Evolutionary conservation across 2,888 invertebrate genomes (phyloP).

Genomic region (Orthosia gracilis): DNA sequence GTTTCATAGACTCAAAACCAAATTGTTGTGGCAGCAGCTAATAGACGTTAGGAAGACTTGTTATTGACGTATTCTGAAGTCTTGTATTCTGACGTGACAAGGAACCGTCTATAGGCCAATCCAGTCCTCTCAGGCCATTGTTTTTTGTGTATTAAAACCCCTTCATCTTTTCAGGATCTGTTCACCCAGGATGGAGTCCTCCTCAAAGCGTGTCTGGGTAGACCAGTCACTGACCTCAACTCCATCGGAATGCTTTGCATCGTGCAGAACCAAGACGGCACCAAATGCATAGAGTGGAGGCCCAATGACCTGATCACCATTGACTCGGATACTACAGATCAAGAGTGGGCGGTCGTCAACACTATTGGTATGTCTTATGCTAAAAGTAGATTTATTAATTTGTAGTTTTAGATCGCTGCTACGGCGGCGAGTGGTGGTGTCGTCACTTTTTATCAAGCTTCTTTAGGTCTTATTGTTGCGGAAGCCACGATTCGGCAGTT

Average conservation of each 20-base stretch:
- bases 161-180: conserved; percentile 90
- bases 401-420: conserved; percentile 27
- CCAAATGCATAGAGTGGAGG: conserved; percentile 95
- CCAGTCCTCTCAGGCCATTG: too few species aligned
- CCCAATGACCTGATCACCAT: conserved; percentile 95
- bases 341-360: conserved; percentile 96
- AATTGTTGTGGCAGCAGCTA: neutral
- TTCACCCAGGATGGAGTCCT: conserved; percentile 96
- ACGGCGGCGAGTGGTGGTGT: conserved; percentile 39
- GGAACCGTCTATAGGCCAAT: too few species aligned
- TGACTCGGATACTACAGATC: conserved; percentile 94
- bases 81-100: too few species aligned
- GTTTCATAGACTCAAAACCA: neutral
- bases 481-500: conserved; percentile 5
- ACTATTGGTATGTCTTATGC: conserved; percentile 89
- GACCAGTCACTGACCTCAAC: conserved; percentile 92
- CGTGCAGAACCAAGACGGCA: conserved; percentile 91
- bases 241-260: conserved; percentile 93
- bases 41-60: conserved; percentile 2
- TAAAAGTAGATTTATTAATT: conserved; percentile 58
- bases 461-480: conserved; percentile 3
- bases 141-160: neutral
- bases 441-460: conserved; percentile 17
- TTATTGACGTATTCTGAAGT: neutral
- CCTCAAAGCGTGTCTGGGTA: conserved; percentile 92